Evolutionary conservation across 2,888 invertebrate species (phyloP), one percentile per base, ranked within the genome.

Genomic region (Graphium colonna): DNA sequence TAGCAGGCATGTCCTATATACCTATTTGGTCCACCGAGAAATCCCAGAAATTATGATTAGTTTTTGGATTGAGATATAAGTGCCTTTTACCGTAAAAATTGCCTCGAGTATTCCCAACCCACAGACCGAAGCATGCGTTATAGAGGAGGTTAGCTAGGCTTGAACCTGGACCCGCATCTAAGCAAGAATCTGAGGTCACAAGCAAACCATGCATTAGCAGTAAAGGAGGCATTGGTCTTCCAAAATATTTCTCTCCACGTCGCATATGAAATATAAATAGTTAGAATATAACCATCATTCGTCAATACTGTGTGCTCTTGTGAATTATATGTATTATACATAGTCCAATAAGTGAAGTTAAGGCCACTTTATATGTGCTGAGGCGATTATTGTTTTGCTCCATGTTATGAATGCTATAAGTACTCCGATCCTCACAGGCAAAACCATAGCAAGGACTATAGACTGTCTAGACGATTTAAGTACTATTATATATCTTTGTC

Each of bases 21-120:
- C 94, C 95, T 71, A 94, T 93, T 73, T 96, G 93, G 68, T 95
- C 93, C 81, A 92, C 93, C 38, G 93, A 91, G 65, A 82, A 92
- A 21, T 87, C 63, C 92, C 92, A 92, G 62, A 76, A 92, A n/a
- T 74, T 61, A 1, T 67, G 55, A 53, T 91, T 84, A 0, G 55
- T 71, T 48, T 82, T 65, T 0, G 88, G 79, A 52, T 88, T 64
- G 68, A 85, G 66, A 1, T 69, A 76, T 0, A 72, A 65, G 62
- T 95, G 95, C 13, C 73, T 77, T 41, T 89, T 79, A 1, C 91
- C 91, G 71, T 93, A 93, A n/a, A 79, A 80, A 64, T 92, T 93
- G 4, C 95, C 95, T 57, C 95, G 84, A 15, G 83, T 81, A 57
- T 82, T 84, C 1, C 62, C 71, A 0, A 71, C 70, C 84, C 84